Evolutionary conservation across 2,797 vertebrate genomes (phyloP), one percentile per base, ranked within the genome.

Genomic region (Rhinophrynus dorsalis): DNA sequence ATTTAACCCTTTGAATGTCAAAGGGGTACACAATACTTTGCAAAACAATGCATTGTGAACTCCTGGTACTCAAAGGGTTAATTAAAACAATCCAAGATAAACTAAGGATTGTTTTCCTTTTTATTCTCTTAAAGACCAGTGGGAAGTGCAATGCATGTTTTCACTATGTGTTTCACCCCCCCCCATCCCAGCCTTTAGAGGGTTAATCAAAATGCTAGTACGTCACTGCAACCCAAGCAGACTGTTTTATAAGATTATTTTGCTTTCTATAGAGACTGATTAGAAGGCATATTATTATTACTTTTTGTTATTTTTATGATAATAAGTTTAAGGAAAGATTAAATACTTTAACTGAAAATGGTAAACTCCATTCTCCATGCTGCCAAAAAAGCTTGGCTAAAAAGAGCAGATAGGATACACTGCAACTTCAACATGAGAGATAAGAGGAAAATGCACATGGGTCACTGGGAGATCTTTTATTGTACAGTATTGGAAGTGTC

Each of bases 401-500:
- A 67, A 50, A 66, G 23, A 66, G 55, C 23, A 66, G 62, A 66
- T 66, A 73, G 55, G 45, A 66, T 60, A 37, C 62, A 54, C 70
- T 60, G 56, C 23, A 15, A 59, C 65, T 58, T 51, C 18, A 56
- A 24, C 27, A 24, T 27, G 67, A 60, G 29, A 59, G 70, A 73
- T 73, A 73, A 73, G 52, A 65, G 35, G 38, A 60, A 62, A 72
- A 73, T 67, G 67, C 62, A 45, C 55, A 37, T 60, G 55, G 70
- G 70, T 67, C 70, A 73, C 55, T 60, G 55, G 37, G 60, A 66
- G 62, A 73, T 66, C 62, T 58, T 11, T 60, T n/a, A n/a, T 50
- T 60, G 37, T 60, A 54, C 62, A 73, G 54, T 67, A 73, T 60
- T 67, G 52, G 55, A 60, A 52, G 62, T 73, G 70, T 73, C 70